phyloP scores from a whole-genome alignment of 1,140 invertebrate genomes.

The Drosophila guanche region DNA sequence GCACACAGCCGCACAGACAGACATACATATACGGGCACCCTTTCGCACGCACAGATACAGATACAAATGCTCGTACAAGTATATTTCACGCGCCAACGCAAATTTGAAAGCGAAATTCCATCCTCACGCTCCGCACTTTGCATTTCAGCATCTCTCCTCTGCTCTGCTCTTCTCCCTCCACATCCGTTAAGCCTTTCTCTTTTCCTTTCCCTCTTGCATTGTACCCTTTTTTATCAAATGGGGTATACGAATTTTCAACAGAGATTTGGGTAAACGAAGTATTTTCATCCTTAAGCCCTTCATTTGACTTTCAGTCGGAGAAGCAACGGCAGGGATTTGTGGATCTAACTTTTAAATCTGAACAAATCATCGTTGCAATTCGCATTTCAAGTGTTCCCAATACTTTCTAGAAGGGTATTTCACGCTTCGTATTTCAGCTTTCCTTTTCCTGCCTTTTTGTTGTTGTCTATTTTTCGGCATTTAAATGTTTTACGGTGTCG shows the following conservation, averaged over 20 bases:
- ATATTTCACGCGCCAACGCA: slow-evolving; percentile 77
- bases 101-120: slow-evolving; percentile 77
- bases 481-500: slow-evolving; percentile 81
- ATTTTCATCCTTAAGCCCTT: background rate
- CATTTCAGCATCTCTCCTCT: background rate
- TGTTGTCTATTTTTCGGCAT: slow-evolving; percentile 78
- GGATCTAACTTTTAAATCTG: too few relatives aligned
- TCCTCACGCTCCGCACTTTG: slow-evolving; percentile 22
- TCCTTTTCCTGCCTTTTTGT: background rate
- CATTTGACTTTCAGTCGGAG: background rate
- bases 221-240: background rate
- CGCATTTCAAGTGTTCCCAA: too few relatives aligned
- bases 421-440: too few relatives aligned
- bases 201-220: slow-evolving; percentile 10
- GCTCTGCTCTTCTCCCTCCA: background rate
- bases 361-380: too few relatives aligned
- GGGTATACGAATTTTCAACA: too few relatives aligned
- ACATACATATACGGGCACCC: background rate
- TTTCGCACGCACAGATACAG: slow-evolving; percentile 34
- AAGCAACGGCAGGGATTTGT: background rate
- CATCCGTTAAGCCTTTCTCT: background rate
- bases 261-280: too few relatives aligned
- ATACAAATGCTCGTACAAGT: slow-evolving; percentile 12
- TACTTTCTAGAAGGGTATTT: too few relatives aligned
- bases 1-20: slow-evolving; percentile 27